Percentiles rank a stretch among this genome's conserved stretches.
These are phyloP conservation scores for Odontomachus brunneus DNA, from an alignment of 1,140 invertebrate genomes.

Conservation along the genomic window DNA sequence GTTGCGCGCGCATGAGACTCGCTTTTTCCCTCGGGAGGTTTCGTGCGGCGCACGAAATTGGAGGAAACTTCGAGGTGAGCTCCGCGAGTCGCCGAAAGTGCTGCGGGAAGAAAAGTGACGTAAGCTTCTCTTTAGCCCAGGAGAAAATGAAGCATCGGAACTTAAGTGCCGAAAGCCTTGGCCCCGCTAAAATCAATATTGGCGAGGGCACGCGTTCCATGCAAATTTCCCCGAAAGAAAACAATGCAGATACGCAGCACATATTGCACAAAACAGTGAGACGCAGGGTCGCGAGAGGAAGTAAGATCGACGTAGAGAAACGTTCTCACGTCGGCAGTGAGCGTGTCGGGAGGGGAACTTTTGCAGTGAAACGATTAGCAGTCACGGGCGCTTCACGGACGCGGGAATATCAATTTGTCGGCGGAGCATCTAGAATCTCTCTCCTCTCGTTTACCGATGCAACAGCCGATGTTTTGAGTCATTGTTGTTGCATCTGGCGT, in stretches of 20 bases:
- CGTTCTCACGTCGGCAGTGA: background rate
- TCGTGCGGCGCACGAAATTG: background rate
- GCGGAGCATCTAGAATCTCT: background rate
- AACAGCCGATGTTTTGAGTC: conserved; percentile 2
- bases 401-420: conserved; percentile 4
- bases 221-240: conserved; percentile 50
- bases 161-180: conserved; percentile 50
- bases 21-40: no score
- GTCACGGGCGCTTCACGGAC: no score
- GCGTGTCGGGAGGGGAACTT: background rate
- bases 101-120: conserved; percentile 34
- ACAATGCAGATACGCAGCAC: conserved; percentile 23
- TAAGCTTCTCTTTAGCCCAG: background rate
- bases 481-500: conserved; percentile 28
- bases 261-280: conserved; percentile 50
- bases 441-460: background rate
- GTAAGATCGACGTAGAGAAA: background rate
- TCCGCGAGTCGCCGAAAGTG: background rate
- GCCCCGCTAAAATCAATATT: conserved; percentile 58
- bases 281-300: no score
- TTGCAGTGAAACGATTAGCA: background rate
- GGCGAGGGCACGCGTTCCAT: conserved; percentile 27
- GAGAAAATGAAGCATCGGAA: conserved; percentile 50
- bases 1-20: no score
- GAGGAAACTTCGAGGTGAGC: background rate